phyloP scores from a whole-genome alignment of 35 echinoderm and acorn worm species.

The Heliocidaris tuberculata region DNA sequence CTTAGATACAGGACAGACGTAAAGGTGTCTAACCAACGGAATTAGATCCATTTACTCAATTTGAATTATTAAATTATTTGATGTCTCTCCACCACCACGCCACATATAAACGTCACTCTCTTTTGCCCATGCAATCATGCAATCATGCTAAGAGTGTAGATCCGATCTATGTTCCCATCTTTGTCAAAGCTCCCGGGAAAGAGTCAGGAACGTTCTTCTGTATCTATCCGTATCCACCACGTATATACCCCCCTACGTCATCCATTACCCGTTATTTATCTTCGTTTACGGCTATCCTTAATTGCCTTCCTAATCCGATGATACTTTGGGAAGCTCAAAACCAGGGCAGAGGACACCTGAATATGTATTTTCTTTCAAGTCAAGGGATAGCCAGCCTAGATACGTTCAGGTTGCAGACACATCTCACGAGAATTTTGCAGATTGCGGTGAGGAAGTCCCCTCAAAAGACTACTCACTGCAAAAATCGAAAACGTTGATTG shows the following conservation, averaged over 20 bases:
- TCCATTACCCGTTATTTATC: neutral
- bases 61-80: neutral
- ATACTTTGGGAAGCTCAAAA: neutral
- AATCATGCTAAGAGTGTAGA: neutral
- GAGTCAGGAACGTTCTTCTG: neutral
- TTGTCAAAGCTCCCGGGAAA: neutral
- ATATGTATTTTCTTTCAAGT: neutral
- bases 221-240: neutral
- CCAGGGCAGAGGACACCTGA: neutral
- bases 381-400: neutral
- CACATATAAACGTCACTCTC: neutral
- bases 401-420: neutral
- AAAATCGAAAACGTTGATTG: neutral
- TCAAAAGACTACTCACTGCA: neutral
- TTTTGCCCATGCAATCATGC: neutral
- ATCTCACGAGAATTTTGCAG: neutral
- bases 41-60: neutral
- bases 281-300: neutral
- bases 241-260: neutral
- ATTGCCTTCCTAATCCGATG: neutral
- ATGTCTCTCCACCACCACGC: neutral
- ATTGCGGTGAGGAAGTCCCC: neutral
- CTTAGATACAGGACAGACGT: neutral
- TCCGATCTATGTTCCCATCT: neutral
- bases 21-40: neutral